These are phyloP conservation scores for Phrixothrix hirtus DNA, from an alignment of 2,888 invertebrate species.

Conservation along the genomic window DNA sequence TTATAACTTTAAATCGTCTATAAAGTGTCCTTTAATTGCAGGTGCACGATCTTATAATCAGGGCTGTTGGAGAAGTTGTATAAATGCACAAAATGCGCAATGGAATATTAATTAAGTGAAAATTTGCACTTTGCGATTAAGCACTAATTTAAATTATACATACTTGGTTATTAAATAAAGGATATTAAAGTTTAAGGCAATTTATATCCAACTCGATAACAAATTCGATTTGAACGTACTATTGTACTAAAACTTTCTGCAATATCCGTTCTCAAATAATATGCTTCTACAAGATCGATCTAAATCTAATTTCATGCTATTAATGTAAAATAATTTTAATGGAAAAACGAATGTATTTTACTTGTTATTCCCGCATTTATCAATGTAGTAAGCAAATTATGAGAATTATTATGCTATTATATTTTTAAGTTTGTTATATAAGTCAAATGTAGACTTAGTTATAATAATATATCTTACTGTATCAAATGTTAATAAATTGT, in stretches of 20 bases:
- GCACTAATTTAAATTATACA: not conserved
- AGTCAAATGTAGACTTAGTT: no score
- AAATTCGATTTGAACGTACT: not conserved
- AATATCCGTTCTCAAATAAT: not conserved
- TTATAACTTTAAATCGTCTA: no score
- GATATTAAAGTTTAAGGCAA: not conserved
- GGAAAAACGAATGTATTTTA: no score
- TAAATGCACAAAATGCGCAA: not conserved
- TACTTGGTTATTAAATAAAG: no score
- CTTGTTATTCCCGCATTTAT: no score
- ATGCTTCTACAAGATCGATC: not conserved
- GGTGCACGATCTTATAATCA: slow-evolving; percentile 23
- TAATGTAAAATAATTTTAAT: no score
- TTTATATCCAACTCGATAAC: not conserved
- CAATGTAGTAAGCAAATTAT: no score
- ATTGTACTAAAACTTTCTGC: not conserved
- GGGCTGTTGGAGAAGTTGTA: slow-evolving; percentile 20
- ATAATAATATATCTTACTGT: no score
- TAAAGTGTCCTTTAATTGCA: slow-evolving; percentile 6
- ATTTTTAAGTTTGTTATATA: no score
- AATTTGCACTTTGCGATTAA: not conserved
- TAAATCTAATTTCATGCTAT: not conserved
- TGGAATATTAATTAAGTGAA: not conserved
- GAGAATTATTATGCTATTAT: no score
- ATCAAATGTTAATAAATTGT: no score